A percentile compares a stretch with the other conserved stretches of the same genome.
Conservation (phyloP, 2,797 vertebrate species). For the Squalus acanthias region DNA sequence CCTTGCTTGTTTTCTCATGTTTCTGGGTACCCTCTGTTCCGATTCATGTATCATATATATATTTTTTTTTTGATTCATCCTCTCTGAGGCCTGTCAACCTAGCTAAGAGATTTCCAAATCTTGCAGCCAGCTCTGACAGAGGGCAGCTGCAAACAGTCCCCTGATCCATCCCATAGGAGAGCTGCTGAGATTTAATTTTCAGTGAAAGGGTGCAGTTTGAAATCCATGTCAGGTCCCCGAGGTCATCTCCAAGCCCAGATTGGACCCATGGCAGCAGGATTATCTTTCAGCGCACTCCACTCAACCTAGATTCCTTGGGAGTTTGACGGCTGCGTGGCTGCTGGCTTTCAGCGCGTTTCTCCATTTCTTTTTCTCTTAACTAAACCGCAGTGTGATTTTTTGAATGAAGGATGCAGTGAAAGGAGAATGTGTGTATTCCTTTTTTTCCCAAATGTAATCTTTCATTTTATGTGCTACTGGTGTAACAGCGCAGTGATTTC, state of each 20-base stretch:
- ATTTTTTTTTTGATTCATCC: slow-evolving; percentile 56
- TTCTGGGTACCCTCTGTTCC: slow-evolving; percentile 49
- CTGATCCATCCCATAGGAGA: slow-evolving; percentile 65
- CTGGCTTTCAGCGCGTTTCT: slow-evolving; percentile 44
- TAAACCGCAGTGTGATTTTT: background rate
- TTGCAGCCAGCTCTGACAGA: slow-evolving; percentile 62
- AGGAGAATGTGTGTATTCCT: background rate
- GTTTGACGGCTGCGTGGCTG: slow-evolving; percentile 43
- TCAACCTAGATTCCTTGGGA: slow-evolving; percentile 50
- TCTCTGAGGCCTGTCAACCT: slow-evolving; percentile 67
- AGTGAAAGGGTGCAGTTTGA: slow-evolving; percentile 62
- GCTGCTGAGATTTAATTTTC: slow-evolving; percentile 66
- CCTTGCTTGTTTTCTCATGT: slow-evolving; percentile 47
- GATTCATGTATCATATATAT: slow-evolving; percentile 55
- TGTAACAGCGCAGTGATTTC: background rate
- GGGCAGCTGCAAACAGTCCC: slow-evolving; percentile 67
- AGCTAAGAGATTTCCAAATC: slow-evolving; percentile 72
- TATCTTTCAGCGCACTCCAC: slow-evolving; percentile 51
- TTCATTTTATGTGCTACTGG: background rate
- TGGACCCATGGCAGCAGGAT: slow-evolving; percentile 53
- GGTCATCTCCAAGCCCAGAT: slow-evolving; percentile 57
- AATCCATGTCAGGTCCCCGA: slow-evolving; percentile 63
- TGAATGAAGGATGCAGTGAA: background rate
- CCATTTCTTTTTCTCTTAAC: slow-evolving; percentile 40
- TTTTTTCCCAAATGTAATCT: background rate